Evolutionary conservation across 2,797 vertebrate genomes (phyloP), one percentile per base, ranked within the genome.

Genomic region (Cynopterus sphinx): DNA sequence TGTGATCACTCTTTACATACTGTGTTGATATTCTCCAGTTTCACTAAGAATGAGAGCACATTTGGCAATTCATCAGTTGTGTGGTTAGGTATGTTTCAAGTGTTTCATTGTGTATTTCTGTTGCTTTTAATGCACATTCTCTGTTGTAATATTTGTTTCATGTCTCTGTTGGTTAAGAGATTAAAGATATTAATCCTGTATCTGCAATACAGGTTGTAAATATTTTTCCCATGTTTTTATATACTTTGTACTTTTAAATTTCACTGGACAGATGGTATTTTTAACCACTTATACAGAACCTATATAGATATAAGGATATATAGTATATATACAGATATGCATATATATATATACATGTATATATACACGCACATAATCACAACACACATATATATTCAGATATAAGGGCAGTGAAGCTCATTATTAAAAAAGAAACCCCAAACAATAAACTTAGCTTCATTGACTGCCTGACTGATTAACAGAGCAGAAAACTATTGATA

Each of bases 81-180:
- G 46, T 26, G 21, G 26, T 67, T 75, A 12, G 12, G 8, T 22
- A 26, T 90, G 24, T 87, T 90, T 90, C 21, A 84, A 87, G 39
- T 33, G 22, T 74, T 84, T 87, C 46, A 24, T 24, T 71, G 81
- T n/a, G 28, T 19, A 67, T 86, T 85, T 51, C 43, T 31, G 21
- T 74, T 85, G 65, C 28, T 83, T 90, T 87, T 63, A 53, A 74
- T 84, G 22, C 31, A 31, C 4, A 41, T 71, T 78, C 36, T 73
- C 28, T 84, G 15, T 68, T 93, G n/a, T 77, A 55, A 91, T 63
- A 41, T 51, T 75, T 71, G 53, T 28, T 3, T 57, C n/a, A 75
- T 74, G 87, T 95, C 57, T 87, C 70, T 92, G 28, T 75, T 79
- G 61, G 31, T 49, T 85, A 78, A 79, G 46, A 82, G 43, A 84